Base-by-base conservation (phyloP, 2,113 vertebrate genomes). In the Coregonus clupeaformis region DNA sequence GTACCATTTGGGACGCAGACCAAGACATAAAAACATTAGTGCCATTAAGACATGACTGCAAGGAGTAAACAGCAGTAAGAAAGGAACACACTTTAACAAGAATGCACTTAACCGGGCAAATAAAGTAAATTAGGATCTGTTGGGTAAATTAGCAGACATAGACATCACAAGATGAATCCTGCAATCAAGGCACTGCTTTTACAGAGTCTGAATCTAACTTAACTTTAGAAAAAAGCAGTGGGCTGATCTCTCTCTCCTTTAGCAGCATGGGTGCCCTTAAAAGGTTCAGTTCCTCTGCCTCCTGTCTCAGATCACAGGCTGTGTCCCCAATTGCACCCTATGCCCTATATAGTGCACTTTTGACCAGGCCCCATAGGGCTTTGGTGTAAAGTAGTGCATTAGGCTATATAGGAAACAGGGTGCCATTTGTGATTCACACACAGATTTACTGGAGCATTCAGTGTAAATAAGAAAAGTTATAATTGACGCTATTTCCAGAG, bases 241-340 rank as follows among this genome's bases (percentile, higher is more conserved):
- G 3, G n/a, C 30, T 64, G 22, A 60, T 7, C 20, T n/a, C 20
- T 59, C 6, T 22, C 55, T 59, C n/a, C 52, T 20, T 18, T 3
- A 57, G 55, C 20, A 20, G 55, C 55, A 57, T 20, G 55, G 1
- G 20, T 20, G 55, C 55, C 45, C 45, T 14, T 47, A 4, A 49
- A 59, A 22, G 77, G 60, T 77, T 71, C 69, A 76, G 49, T 69
- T 73, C 72, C 59, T 80, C 66, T 25, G 69, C 52, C 2, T 57
- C 52, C 11, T 6, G n/a, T 60, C 57, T 60, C 6, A 22, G 57
- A 60, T 22, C 57, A 22, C 57, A 7, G 49, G 49, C 5, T 52
- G 16, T 52, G 49, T 52, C 49, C 49, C 49, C 49, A 52, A 52
- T 18, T 18, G 16, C 49, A 52, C 4, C 49, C 12, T 18, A 16